These are phyloP conservation scores for Rapana venosa DNA, from an alignment of 2,888 invertebrate genomes.

Conservation along the genomic window DNA sequence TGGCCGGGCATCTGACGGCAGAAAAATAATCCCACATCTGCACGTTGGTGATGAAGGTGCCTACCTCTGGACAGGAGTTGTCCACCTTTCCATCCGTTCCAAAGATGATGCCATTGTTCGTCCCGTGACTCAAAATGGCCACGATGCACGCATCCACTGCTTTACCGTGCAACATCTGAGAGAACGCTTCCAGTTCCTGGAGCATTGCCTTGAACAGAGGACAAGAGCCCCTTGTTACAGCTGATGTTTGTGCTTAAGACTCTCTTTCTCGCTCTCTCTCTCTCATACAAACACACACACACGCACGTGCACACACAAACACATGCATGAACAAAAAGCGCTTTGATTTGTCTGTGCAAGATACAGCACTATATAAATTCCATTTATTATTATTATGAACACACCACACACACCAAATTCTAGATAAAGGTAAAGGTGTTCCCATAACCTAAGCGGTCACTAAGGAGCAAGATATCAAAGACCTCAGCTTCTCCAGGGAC, in stretches of 20 bases:
- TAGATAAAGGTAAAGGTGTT: no score
- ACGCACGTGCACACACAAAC: no score
- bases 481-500: no score
- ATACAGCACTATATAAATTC: no score
- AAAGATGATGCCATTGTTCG: slow-evolving; percentile 15
- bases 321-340: no score
- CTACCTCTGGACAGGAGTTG: background rate
- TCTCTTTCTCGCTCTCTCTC: background rate
- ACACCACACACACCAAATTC: no score
- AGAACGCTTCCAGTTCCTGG: slow-evolving; percentile 2
- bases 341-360: background rate
- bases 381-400: no score
- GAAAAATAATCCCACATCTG: slow-evolving; percentile 48
- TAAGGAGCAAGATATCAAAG: no score
- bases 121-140: slow-evolving; percentile 43
- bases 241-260: background rate
- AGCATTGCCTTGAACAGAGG: slow-evolving; percentile 34
- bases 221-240: background rate
- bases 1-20: slow-evolving; percentile 50
- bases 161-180: background rate
- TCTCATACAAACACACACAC: background rate
- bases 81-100: slow-evolving; percentile 28
- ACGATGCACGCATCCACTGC: slow-evolving; percentile 23
- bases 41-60: slow-evolving; percentile 27
- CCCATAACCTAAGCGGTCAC: no score